Base-by-base conservation (phyloP, 2,113 vertebrate genomes). In the Labeo rohita region DNA sequence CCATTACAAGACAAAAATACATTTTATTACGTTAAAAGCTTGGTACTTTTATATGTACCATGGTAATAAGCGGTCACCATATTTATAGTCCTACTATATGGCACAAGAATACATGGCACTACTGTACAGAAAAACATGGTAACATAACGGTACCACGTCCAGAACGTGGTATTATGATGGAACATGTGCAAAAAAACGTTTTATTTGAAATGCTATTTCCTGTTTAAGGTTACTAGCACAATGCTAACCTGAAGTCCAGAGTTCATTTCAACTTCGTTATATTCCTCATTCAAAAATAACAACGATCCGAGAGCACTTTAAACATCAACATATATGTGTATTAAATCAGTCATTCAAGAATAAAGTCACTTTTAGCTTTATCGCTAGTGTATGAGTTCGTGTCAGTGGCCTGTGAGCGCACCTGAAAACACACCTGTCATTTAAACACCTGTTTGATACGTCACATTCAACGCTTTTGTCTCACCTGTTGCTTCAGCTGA, bases 351-450 rank as follows among this genome's bases (percentile, higher is more conserved):
- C 43, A 9, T 66, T 47, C n/a, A 15, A 8, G 65, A 34, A 66
- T 66, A 66, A 11, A 28, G 8, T 13, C 6, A 16, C 65, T 11
- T 13, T 49, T 34, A 13, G 8, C 12, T 39, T 81, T 52, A 9
- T 9, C 36, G 15, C 52, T 54, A 36, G 3, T 77, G 61, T 12
- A 4, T 81, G 79, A 66, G 59, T 66, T 45, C 2, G 63, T 8
- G 23, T 52, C 75, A 54, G 47, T 77, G 80, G 80, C 80, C 80
- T 36, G 80, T 70, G 13, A 39, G 12, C 80, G 47, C 75, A 82
- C 63, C 80, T 82, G 80, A 82, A 82, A 47, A 81, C 63, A 82
- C 80, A 82, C 80, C 80, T 82, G 80, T 54, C 80, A 82, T 56
- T 82, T n/a, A 50, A 68, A 68, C 80, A 82, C 80, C 80, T 68